Base-by-base conservation (phyloP, 1,140 invertebrate genomes). In the Limonius californicus region DNA sequence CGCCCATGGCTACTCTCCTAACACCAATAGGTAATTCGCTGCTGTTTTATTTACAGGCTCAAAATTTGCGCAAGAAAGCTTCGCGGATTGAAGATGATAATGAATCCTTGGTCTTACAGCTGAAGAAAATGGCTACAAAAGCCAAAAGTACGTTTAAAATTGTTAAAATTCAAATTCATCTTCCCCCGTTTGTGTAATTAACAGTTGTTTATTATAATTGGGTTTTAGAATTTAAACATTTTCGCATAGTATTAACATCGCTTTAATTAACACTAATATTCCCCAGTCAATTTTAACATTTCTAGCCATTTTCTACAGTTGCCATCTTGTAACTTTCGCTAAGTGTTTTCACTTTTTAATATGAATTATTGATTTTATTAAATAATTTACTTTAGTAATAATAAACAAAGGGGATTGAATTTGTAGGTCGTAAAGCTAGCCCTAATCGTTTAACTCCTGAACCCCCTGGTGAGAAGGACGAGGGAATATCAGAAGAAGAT, bases 21-120 rank as follows among this genome's bases (percentile, higher is more conserved):
- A 58, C 66, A 8, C 54, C 59, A 19, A 66, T 70, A 62, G 69
- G 66, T 66, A 72, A 74, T 68, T 61, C 73, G 66, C 50, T 63
- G 68, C 60, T 75, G 62, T 72, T 77, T 80, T 39, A 12, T 39
- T 80, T 85, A 78, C 84, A 89, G 87, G 87, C 86, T 72, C 83
- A 88, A 83, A 90, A 85, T 76, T 85, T 92, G 72, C 84, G 91
- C 76, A 92, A 90, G 83, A 94, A 92, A 81, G 83, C 90, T 66
- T 87, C 87, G 65, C 85, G 91, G 65, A 84, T 95, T 72, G 94
- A 96, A 81, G 91, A 95, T 77, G 94, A 96, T 83, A 95, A 95
- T 83, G 94, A 96, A 79, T 91, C 89, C 59, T 83, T 96, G 78
- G 87, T 90, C 75, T 83, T 92, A 79, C 93, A 95, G 83, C 85